Evolutionary conservation across 2,797 vertebrate species (phyloP).

Genomic region (Eospalax fontanierii): DNA sequence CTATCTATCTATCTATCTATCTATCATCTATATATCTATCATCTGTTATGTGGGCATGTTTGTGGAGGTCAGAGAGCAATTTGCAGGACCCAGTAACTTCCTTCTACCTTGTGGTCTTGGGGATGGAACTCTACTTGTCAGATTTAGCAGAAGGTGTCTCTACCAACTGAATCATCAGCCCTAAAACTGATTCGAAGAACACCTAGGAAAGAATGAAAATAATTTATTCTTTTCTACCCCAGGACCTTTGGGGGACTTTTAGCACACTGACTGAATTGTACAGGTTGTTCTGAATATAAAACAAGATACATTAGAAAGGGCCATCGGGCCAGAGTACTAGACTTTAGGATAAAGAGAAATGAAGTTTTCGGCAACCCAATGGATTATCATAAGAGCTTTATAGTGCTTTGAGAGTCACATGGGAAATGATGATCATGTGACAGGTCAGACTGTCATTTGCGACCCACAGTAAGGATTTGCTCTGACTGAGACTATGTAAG

Average conservation of each 20-base stretch:
- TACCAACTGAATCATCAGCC: background rate
- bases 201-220: conserved; percentile 25
- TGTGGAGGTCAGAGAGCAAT: background rate
- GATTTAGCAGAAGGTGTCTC: background rate
- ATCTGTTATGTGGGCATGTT: too few relatives aligned
- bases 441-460: background rate
- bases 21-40: too few relatives aligned
- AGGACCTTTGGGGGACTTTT: background rate
- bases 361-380: background rate
- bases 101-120: background rate
- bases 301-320: background rate
- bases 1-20: too few relatives aligned
- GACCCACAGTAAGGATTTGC: background rate
- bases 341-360: background rate
- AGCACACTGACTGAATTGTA: background rate
- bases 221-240: background rate
- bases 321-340: background rate
- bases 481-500: too few relatives aligned
- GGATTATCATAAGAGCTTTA: background rate
- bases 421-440: background rate
- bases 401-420: background rate
- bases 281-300: conserved; percentile 1
- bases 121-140: background rate
- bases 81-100: background rate
- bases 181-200: background rate